Conservation (phyloP, 2,113 vertebrate genomes). For the Xyliphius kryptos region DNA sequence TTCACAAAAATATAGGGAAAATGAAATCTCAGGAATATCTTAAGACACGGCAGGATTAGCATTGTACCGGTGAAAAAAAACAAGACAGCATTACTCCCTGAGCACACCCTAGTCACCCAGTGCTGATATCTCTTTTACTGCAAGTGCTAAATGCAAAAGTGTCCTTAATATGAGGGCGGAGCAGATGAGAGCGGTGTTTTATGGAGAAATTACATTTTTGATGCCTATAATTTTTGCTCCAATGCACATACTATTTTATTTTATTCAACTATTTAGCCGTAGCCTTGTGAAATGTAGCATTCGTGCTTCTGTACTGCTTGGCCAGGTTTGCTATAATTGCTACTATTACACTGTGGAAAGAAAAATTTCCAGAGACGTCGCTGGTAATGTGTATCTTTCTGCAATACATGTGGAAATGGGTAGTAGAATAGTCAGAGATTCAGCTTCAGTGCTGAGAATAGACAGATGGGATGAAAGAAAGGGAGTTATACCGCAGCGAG, state of each 20-base stretch:
- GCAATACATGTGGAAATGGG: neutral
- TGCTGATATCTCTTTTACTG: neutral
- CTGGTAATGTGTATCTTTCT: neutral
- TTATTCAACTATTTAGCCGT: neutral
- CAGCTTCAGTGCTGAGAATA: neutral
- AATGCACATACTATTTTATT: neutral
- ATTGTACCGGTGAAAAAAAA: neutral
- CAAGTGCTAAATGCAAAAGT: neutral
- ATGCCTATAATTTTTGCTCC: constrained; percentile 3
- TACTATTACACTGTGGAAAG: constrained; percentile 17
- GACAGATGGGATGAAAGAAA: constrained; percentile 7
- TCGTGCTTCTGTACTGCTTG: neutral
- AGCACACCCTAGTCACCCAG: neutral
- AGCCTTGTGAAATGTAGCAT: neutral
- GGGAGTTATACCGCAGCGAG: constrained; percentile 3
- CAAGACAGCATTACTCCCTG: neutral
- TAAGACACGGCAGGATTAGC: neutral
- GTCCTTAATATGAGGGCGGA: neutral
- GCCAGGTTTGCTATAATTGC: constrained; percentile 4
- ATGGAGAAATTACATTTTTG: neutral
- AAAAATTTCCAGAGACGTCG: neutral
- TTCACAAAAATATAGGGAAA: neutral
- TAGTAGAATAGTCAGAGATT: neutral
- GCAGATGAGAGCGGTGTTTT: neutral
- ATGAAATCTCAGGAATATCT: neutral